Percentiles rank a stretch among this genome's conserved stretches.
Conservation (phyloP, 2,113 vertebrate species). For the Tragulus kanchil region DNA sequence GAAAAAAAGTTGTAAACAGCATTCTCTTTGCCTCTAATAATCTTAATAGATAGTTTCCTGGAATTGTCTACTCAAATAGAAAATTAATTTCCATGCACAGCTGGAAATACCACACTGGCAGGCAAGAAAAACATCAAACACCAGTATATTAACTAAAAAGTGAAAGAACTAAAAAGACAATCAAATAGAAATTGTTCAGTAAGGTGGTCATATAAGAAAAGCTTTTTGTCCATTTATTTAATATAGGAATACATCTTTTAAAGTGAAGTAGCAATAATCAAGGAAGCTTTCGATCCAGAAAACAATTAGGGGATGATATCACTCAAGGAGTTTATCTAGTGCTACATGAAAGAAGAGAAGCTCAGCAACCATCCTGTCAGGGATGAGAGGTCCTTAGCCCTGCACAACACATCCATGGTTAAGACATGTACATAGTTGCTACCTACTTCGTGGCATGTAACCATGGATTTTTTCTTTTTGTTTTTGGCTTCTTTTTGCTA, state of each 20-base stretch:
- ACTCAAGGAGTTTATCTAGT: neutral
- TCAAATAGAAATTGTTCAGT: conserved; percentile 20
- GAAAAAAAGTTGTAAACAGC: conserved; percentile 34
- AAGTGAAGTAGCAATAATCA: conserved; percentile 7
- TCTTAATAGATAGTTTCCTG: conserved; percentile 74
- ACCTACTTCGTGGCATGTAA: neutral
- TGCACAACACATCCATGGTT: neutral
- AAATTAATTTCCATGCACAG: conserved; percentile 75
- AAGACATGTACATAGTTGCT: neutral
- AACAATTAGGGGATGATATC: neutral
- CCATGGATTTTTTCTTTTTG: neutral
- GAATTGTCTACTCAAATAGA: conserved; percentile 74
- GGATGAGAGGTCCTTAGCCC: neutral
- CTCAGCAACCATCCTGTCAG: neutral
- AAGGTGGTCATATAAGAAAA: neutral
- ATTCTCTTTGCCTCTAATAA: conserved; percentile 61
- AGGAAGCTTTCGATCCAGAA: neutral
- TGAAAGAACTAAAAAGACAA: conserved; percentile 40
- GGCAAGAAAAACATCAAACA: conserved; percentile 63
- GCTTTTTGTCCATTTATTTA: conserved; percentile 7
- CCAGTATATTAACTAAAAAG: conserved; percentile 63
- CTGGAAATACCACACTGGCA: conserved; percentile 68
- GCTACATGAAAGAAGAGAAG: neutral
- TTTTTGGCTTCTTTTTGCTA: neutral
- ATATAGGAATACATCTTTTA: neutral